Percentiles rank a stretch among this genome's conserved stretches.
Evolutionary conservation across 2,113 vertebrate species (phyloP).

Genomic region (Crotalus horridus): DNA sequence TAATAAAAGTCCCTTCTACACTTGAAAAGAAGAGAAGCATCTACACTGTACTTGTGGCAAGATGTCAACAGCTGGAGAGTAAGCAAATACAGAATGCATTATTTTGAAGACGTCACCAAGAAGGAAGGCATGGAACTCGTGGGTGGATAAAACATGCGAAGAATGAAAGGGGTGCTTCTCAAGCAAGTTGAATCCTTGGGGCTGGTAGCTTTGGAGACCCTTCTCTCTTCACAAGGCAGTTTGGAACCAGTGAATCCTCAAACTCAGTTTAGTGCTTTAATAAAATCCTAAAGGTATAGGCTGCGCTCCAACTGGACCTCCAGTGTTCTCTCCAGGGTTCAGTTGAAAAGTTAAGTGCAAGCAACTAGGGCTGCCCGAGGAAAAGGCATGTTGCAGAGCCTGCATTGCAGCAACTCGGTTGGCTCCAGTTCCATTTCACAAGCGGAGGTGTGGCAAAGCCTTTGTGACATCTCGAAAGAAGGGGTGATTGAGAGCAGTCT

Average conservation of each 20-base stretch:
- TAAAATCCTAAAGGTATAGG: not conserved
- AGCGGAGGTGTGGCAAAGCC: conserved; percentile 83
- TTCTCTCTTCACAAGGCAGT: not conserved
- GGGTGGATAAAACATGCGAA: not conserved
- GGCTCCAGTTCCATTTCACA: conserved; percentile 60
- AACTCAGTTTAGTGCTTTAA: not conserved
- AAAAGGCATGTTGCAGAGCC: not conserved
- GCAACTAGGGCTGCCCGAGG: not conserved
- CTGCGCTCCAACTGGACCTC: not conserved
- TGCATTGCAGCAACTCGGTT: not conserved
- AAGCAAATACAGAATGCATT: not conserved
- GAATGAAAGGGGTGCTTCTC: not conserved
- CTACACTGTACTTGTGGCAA: not conserved
- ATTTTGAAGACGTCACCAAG: not conserved
- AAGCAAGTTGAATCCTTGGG: not conserved
- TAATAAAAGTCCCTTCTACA: not conserved
- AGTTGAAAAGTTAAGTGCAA: conserved; percentile 24
- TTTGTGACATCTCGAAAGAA: conserved; percentile 93
- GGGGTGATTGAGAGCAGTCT: conserved; percentile 85
- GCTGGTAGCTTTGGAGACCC: not conserved
- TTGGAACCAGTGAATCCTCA: not conserved
- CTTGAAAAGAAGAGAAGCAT: not conserved
- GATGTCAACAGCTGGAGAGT: not conserved
- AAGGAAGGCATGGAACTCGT: not conserved
- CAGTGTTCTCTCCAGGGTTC: not conserved